Percentiles rank a stretch among this genome's conserved stretches.
Evolutionary conservation across 2,797 vertebrate genomes (phyloP).

Genomic region (Chaunax sp.): DNA sequence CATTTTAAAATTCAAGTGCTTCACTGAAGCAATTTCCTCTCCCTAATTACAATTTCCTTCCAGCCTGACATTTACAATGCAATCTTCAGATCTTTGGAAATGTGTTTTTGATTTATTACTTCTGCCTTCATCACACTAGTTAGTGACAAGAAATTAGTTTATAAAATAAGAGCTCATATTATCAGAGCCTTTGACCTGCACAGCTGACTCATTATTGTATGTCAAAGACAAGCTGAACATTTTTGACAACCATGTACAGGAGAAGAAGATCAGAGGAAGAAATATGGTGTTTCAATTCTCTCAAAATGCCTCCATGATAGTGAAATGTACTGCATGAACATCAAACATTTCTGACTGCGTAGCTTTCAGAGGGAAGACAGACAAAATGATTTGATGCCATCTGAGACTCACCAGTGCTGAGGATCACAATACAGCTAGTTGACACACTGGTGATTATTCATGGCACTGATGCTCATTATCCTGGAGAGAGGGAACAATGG

Average conservation of each 20-base stretch:
- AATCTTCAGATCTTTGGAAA: conserved; percentile 89
- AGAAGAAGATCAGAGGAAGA: conserved; percentile 84
- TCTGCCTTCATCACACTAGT: conserved; percentile 91
- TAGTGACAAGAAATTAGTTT: conserved; percentile 94
- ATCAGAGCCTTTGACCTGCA: conserved; percentile 95
- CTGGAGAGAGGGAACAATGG: conserved; percentile 66
- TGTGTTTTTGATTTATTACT: conserved; percentile 96
- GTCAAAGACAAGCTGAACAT: conserved; percentile 91
- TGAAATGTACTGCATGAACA: conserved; percentile 71
- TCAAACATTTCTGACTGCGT: conserved; percentile 68
- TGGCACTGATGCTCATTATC: conserved; percentile 71
- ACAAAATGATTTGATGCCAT: conserved; percentile 74
- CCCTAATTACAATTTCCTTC: conserved; percentile 98
- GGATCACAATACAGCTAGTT: conserved; percentile 69
- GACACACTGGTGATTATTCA: conserved; percentile 77
- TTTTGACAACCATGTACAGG: conserved; percentile 89
- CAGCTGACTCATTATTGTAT: conserved; percentile 92
- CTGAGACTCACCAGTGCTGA: conserved; percentile 65
- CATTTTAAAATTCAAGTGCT: conserved; percentile 92
- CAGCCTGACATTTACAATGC: conserved; percentile 96
- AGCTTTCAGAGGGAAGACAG: conserved; percentile 66
- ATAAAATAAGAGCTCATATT: conserved; percentile 96
- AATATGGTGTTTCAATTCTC: conserved; percentile 76
- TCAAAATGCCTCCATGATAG: conserved; percentile 71
- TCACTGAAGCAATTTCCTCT: conserved; percentile 97